These are phyloP conservation scores for Sterna hirundo DNA, from an alignment of 2,113 vertebrate species.

Conservation along the genomic window DNA sequence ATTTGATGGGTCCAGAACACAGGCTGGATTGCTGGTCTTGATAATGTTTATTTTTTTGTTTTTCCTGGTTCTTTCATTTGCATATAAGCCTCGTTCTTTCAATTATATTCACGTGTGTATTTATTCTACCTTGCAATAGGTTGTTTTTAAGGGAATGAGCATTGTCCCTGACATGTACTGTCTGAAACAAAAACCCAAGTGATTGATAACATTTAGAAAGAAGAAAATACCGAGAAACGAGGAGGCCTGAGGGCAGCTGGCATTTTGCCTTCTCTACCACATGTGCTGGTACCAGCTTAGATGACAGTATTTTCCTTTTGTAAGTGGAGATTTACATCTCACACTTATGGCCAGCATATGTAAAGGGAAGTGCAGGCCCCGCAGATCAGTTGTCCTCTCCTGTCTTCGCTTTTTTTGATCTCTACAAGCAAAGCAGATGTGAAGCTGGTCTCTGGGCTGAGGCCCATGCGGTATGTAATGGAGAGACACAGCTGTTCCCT, in stretches of 20 bases:
- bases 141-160: neutral
- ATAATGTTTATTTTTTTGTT: neutral
- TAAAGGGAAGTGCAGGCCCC: neutral
- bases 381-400: neutral
- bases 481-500: slow-evolving; percentile 29
- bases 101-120: neutral
- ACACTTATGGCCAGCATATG: slow-evolving; percentile 3
- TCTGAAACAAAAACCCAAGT: neutral
- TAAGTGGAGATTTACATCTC: neutral
- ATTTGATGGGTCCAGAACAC: neutral
- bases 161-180: neutral
- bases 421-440: slow-evolving; percentile 28
- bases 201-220: neutral
- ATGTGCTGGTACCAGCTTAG: neutral
- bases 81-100: neutral
- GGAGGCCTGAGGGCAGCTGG: slow-evolving; percentile 8
- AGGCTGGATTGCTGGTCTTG: neutral
- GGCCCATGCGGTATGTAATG: neutral
- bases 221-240: neutral
- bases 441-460: neutral
- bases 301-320: neutral
- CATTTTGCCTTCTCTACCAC: neutral
- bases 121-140: neutral
- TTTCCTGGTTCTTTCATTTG: neutral
- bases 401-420: neutral